Evolutionary conservation across 2,797 vertebrate species (phyloP), one percentile per base, ranked within the genome.

Genomic region (Peromyscus melanophrys): DNA sequence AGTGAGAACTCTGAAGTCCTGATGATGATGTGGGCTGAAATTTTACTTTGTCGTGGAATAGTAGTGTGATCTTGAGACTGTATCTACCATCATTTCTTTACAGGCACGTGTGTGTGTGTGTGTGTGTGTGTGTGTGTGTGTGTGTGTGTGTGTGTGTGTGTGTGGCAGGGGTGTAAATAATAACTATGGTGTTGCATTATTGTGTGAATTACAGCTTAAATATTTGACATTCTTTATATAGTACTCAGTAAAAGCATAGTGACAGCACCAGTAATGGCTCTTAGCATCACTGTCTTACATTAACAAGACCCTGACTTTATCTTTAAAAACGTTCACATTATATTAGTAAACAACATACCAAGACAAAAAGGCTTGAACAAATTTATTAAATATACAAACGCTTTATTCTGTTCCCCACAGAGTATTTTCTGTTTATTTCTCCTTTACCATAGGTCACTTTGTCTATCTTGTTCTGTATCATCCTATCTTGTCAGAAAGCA

Each of bases 321-420:
- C 40, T 55, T 96, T 29, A 89, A 61, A 89, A 40, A 49, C 55
- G 16, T 91, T 96, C 61, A 57, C 19, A 55, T 92, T 93, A 92
- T 95, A 13, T 96, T 61, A 40, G 23, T 71, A 67, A 65, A 78
- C 81, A 52, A 89, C 17, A 89, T 80, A n/a, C 16, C 16, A 92
- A 87, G 73, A 67, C 31, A 94, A 57, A 57, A 2, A 19, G n/a
- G 25, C 63, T 17, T 31, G 67, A 89, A 29, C 11, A 40, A 77
- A 75, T 31, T 84, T 19, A 93, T 87, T 65, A 94, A 95, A 49
- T 67, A 57, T 37, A 63, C 2, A 4, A 29, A 78, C 73, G 37
- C 13, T 77, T 27, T 43, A 31, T 91, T 89, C 90, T 95, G 43
- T 67, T 1, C 29, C 19, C 9, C 2, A 34, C 2, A 78, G 23